Percentiles rank a stretch among this genome's conserved stretches.
Conservation (phyloP, 2,888 invertebrate species). For the Dasypogon diadema region DNA sequence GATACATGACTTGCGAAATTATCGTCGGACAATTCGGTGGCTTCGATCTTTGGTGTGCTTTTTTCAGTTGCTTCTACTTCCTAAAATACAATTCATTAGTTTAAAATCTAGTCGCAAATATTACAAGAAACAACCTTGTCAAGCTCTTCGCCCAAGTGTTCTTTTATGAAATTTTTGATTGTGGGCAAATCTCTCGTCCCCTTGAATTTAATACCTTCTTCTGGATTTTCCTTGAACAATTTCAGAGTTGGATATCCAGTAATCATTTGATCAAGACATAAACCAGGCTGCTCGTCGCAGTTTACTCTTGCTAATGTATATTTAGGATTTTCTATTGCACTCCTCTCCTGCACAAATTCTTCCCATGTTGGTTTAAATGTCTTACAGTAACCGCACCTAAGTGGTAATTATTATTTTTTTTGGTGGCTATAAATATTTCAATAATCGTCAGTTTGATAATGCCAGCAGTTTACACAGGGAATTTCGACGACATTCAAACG, state of each 20-base stretch:
- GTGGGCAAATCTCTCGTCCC: constrained; percentile 83
- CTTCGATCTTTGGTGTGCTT: too few species aligned
- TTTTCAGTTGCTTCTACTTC: too few species aligned
- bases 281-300: constrained; percentile 80
- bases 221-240: constrained; percentile 81
- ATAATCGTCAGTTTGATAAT: too few species aligned
- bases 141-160: constrained; percentile 73
- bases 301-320: constrained; percentile 87
- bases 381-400: constrained; percentile 90
- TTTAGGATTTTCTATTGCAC: constrained; percentile 73
- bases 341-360: constrained; percentile 79
- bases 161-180: constrained; percentile 81
- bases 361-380: constrained; percentile 88
- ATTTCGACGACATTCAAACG: too few species aligned
- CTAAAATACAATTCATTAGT: too few species aligned
- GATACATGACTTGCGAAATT: constrained; percentile 80
- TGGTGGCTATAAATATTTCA: too few species aligned
- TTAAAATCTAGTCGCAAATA: too few species aligned
- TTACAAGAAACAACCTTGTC: constrained; percentile 62
- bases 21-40: constrained; percentile 81
- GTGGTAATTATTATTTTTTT: too few species aligned
- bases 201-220: constrained; percentile 79
- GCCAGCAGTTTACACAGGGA: too few species aligned
- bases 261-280: constrained; percentile 84
- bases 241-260: constrained; percentile 86